Evolutionary conservation across 2,797 vertebrate species (phyloP).

Genomic region (Corythornis leucogaster): DNA sequence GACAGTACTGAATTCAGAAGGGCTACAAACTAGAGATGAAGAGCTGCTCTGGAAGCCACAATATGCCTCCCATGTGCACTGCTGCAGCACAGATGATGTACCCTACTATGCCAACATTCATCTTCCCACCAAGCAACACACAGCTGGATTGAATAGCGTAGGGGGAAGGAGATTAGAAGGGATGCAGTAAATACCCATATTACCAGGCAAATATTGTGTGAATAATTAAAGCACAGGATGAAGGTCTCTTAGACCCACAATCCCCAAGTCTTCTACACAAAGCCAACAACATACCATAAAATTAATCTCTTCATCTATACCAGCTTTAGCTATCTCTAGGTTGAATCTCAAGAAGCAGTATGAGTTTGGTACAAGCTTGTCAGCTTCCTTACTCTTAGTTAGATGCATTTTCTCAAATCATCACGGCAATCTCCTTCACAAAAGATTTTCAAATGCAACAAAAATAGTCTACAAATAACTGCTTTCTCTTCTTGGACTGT

Average conservation of each 20-base stretch:
- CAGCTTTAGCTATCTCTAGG: background rate
- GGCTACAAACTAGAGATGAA: background rate
- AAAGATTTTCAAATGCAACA: background rate
- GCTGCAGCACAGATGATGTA: background rate
- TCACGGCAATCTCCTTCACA: background rate
- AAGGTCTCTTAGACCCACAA: background rate
- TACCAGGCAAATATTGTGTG: background rate
- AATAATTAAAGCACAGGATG: background rate
- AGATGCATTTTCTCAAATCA: background rate
- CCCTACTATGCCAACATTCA: too few relatives aligned
- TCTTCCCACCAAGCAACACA: background rate
- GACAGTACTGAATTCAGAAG: background rate
- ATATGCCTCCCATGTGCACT: fast-evolving
- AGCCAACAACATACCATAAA: background rate
- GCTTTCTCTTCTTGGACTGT: background rate
- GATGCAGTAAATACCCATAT: background rate
- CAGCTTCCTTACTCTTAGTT: background rate
- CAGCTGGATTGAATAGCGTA: background rate
- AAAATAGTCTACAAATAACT: background rate
- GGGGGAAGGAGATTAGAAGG: background rate
- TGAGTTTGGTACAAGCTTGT: background rate
- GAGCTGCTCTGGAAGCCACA: background rate
- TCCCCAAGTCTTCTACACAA: background rate
- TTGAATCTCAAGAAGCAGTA: background rate
- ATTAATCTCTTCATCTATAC: background rate